A percentile compares a stretch with the other conserved stretches of the same genome.
Conservation (phyloP, 2,888 invertebrate genomes). For the Eledone cirrhosa region DNA sequence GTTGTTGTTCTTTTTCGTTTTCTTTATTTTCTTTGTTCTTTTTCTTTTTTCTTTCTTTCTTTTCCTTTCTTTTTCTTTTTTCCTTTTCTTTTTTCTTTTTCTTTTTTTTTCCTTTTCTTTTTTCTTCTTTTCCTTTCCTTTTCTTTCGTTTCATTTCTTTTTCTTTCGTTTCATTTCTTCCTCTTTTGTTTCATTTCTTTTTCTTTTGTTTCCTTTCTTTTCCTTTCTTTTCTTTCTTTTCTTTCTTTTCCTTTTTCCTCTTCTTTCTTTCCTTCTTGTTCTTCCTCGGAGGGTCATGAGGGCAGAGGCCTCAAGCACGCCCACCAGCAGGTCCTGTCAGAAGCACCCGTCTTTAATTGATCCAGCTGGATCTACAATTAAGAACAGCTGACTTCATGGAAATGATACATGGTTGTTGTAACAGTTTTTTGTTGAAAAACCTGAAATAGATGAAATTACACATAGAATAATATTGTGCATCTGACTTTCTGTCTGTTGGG, state of each 20-base stretch:
- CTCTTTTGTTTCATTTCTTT: background rate
- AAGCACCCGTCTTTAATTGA: too few species aligned
- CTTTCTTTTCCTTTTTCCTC: background rate
- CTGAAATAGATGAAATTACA: too few species aligned
- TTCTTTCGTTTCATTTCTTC: constrained; percentile 4
- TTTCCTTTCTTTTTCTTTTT: background rate
- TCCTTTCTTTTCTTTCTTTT: background rate
- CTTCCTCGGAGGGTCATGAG: background rate
- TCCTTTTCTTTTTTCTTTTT: constrained; percentile 10
- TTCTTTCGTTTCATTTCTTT: too few species aligned
- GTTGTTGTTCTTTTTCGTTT: background rate
- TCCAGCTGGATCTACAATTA: too few species aligned
- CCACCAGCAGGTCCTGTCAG: too few species aligned
- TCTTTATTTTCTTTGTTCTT: background rate
- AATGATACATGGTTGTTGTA: too few species aligned
- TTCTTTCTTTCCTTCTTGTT: background rate
- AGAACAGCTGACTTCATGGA: too few species aligned
- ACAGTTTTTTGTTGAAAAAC: too few species aligned
- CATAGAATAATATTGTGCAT: too few species aligned
- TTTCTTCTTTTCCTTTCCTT: constrained; percentile 20
- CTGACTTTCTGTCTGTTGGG: too few species aligned
- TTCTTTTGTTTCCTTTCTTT: background rate
- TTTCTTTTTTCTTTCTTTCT: background rate
- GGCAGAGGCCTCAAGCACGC: too few species aligned
- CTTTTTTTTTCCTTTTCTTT: constrained; percentile 4